Conservation (phyloP, 2,113 vertebrate species). For the Microtus richardsoni region DNA sequence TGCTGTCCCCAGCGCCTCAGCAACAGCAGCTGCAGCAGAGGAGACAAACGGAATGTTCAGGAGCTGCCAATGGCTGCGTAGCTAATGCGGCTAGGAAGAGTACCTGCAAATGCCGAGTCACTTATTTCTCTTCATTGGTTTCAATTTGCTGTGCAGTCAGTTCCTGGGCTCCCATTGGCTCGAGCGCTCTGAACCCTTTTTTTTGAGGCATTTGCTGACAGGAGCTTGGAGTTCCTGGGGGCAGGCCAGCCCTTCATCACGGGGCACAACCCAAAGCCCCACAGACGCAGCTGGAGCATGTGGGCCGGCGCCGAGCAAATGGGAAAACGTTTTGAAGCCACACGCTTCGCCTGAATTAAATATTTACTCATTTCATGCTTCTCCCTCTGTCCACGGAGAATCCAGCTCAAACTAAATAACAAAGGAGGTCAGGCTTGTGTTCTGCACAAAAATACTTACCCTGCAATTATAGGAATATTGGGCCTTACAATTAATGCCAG, state of each 20-base stretch:
- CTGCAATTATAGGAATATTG: constrained; percentile 80
- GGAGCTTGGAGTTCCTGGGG: constrained; percentile 14
- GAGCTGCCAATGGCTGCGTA: constrained; percentile 18
- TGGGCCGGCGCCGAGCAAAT: constrained; percentile 55
- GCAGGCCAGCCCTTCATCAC: not conserved
- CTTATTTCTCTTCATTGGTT: constrained; percentile 76
- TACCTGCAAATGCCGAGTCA: constrained; percentile 63
- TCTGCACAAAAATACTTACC: constrained; percentile 79
- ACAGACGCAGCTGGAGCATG: constrained; percentile 6
- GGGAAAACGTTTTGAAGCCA: constrained; percentile 75
- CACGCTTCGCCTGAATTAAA: constrained; percentile 81
- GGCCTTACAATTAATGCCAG: constrained; percentile 77
- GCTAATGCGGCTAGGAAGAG: constrained; percentile 44
- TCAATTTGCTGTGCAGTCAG: constrained; percentile 66
- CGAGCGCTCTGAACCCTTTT: not conserved
- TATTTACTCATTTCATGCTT: constrained; percentile 81
- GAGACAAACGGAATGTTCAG: not conserved
- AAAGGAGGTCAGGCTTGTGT: constrained; percentile 79
- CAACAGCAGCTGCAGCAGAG: not conserved
- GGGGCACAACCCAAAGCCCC: not conserved
- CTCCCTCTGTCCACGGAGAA: constrained; percentile 78
- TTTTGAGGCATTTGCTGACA: constrained; percentile 46
- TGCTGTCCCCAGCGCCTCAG: not conserved
- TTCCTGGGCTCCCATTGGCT: constrained; percentile 61
- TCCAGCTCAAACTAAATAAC: constrained; percentile 80